Conservation (phyloP, 2,113 vertebrate genomes). For the Pachyramphus minor region DNA sequence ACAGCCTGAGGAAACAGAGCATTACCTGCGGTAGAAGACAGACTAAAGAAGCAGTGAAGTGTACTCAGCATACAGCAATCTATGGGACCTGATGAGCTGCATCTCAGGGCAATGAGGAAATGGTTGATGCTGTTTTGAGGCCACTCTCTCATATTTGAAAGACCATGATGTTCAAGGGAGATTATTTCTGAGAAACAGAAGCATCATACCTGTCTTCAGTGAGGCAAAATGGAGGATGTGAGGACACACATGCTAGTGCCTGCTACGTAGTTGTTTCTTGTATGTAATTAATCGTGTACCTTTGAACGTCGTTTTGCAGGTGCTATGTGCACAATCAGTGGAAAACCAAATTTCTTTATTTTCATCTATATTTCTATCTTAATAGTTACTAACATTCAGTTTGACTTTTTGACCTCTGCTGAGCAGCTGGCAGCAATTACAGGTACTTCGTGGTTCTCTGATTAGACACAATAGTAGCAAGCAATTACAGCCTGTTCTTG, state of each 20-base stretch:
- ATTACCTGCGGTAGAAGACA: not conserved
- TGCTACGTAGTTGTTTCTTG: not conserved
- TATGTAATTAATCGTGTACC: not conserved
- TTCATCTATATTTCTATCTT: not conserved
- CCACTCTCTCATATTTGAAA: not conserved
- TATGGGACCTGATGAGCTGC: not conserved
- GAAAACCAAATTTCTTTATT: not conserved
- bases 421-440: not conserved
- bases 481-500: not conserved
- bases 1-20: not conserved
- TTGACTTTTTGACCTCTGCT: not conserved
- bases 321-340: fast-evolving
- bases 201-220: not conserved
- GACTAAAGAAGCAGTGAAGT: not conserved
- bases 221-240: not conserved
- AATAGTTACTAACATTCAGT: not conserved
- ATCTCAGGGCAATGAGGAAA: not conserved
- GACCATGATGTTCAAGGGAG: not conserved
- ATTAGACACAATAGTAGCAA: not conserved
- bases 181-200: not conserved
- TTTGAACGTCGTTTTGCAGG: not conserved
- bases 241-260: not conserved
- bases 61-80: not conserved
- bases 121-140: not conserved
- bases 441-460: not conserved